Evolutionary conservation across 2,888 invertebrate genomes (phyloP).

Genomic region (Tipula vernalis): DNA sequence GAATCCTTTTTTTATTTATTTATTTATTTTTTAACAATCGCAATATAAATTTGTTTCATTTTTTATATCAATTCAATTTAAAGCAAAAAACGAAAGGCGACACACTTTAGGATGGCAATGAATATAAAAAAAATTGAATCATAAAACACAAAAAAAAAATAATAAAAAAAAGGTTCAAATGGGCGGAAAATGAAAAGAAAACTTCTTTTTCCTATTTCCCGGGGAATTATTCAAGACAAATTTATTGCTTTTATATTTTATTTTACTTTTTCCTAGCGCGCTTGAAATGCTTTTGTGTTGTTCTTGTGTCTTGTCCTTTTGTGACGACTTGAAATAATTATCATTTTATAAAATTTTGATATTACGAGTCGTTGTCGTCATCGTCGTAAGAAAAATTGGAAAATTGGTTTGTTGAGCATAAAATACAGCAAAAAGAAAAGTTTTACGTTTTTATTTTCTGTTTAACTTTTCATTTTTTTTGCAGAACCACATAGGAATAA

Average conservation of each 20-base stretch:
- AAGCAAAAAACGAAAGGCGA: background rate
- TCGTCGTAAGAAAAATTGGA: background rate
- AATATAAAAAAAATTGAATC: background rate
- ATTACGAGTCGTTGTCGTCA: background rate
- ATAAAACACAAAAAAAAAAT: background rate
- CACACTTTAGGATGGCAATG: background rate
- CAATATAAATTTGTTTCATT: background rate
- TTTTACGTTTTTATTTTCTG: background rate
- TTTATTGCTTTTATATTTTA: background rate
- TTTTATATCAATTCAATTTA: background rate
- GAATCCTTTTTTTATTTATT: background rate
- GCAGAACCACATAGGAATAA: background rate
- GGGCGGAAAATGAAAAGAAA: background rate
- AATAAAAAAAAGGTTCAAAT: background rate
- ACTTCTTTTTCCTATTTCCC: background rate
- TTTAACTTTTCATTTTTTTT: background rate
- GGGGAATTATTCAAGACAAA: background rate
- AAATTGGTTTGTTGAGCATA: background rate
- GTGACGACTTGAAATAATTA: background rate
- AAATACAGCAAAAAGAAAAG: background rate
- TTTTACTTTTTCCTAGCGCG: background rate
- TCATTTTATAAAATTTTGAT: background rate
- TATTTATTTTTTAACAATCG: background rate
- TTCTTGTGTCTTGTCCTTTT: background rate
- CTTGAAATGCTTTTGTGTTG: background rate